These are phyloP conservation scores for Leucophenga montana DNA, from an alignment of 2,888 invertebrate species.

Conservation along the genomic window DNA sequence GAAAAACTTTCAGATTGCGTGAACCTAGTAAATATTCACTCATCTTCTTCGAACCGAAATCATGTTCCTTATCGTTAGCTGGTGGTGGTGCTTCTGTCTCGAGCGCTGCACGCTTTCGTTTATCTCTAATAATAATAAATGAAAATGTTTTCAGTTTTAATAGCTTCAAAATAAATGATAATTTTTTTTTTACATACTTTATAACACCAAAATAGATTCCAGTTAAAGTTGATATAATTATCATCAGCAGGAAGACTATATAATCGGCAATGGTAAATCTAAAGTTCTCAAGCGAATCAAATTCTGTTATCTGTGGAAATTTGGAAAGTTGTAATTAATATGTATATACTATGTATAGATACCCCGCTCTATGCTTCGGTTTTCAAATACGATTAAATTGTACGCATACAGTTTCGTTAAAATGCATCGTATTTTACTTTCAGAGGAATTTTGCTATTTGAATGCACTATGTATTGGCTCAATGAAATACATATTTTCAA, in stretches of 20 bases:
- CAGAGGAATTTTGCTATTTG: too few relatives aligned
- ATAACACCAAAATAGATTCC: conserved; percentile 78
- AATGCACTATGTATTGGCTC: too few relatives aligned
- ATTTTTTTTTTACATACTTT: conserved; percentile 53
- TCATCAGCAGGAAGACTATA: conserved; percentile 81
- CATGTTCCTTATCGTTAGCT: conserved; percentile 43
- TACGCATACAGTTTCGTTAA: too few relatives aligned
- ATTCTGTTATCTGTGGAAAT: too few relatives aligned
- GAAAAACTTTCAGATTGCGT: conserved; percentile 82
- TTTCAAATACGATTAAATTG: too few relatives aligned
- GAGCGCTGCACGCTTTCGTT: conserved; percentile 39
- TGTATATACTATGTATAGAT: too few relatives aligned
- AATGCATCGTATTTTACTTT: too few relatives aligned
- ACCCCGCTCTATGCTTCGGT: too few relatives aligned
- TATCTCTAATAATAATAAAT: conserved; percentile 41
- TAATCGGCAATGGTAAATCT: conserved; percentile 76
- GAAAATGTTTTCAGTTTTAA: conserved; percentile 1
- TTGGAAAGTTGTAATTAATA: too few relatives aligned
- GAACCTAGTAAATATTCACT: conserved; percentile 86
- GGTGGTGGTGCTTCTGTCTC: background rate
- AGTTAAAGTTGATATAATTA: conserved; percentile 82
- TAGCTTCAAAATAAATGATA: background rate
- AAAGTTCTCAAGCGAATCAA: conserved; percentile 38
- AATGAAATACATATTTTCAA: too few relatives aligned
- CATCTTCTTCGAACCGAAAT: conserved; percentile 75